Percentiles rank a stretch among this genome's conserved stretches.
Evolutionary conservation across 2,888 invertebrate species (phyloP).

Genomic region (Thymelicus sylvestris): DNA sequence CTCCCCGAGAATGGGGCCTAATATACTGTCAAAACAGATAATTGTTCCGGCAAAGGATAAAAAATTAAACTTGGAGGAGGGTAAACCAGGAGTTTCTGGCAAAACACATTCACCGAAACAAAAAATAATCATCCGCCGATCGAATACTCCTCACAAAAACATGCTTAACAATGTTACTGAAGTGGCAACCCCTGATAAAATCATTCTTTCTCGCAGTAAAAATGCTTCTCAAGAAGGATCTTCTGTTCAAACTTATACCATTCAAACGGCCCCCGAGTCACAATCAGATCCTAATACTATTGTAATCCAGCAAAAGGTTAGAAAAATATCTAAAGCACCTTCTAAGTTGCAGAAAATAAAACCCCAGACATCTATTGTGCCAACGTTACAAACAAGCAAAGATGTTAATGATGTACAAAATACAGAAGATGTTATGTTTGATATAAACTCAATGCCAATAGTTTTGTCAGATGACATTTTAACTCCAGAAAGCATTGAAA

Average conservation of each 20-base stretch:
- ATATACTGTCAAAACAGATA: constrained; percentile 61
- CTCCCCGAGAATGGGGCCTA: constrained; percentile 61
- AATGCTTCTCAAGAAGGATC: constrained; percentile 64
- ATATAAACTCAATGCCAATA: constrained; percentile 91
- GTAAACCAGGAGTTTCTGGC: constrained; percentile 61
- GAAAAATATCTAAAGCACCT: constrained; percentile 66
- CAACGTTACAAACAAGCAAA: constrained; percentile 59
- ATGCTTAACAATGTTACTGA: constrained; percentile 68
- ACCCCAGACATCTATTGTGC: constrained; percentile 61
- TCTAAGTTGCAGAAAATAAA: constrained; percentile 70
- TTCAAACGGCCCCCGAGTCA: constrained; percentile 67
- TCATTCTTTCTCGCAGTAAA: constrained; percentile 69
- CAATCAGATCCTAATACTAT: constrained; percentile 67
- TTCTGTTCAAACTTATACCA: constrained; percentile 75
- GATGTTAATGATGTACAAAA: constrained; percentile 39
- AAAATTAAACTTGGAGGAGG: constrained; percentile 76
- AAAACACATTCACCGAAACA: constrained; percentile 67
- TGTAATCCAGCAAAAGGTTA: constrained; percentile 72
- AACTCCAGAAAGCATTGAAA: constrained; percentile 88
- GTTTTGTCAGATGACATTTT: constrained; percentile 89
- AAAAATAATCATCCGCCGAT: constrained; percentile 77
- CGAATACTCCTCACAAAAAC: constrained; percentile 60
- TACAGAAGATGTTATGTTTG: constrained; percentile 83
- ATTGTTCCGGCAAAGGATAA: constrained; percentile 71
- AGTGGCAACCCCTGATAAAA: constrained; percentile 68